phyloP scores from a whole-genome alignment of 2,888 invertebrate species.

The Cancer borealis region DNA sequence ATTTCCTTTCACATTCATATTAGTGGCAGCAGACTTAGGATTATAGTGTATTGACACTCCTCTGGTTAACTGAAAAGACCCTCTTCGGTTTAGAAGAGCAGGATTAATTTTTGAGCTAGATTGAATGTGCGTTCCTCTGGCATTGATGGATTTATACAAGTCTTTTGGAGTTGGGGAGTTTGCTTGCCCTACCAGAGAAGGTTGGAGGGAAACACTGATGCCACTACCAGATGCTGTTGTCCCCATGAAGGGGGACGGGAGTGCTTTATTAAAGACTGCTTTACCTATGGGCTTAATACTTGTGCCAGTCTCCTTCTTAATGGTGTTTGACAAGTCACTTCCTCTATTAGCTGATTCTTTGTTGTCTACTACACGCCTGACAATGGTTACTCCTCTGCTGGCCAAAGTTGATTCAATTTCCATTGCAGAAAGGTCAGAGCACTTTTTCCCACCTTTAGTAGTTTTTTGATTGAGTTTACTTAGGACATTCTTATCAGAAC shows the following conservation, averaged over 20 bases:
- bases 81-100: slow-evolving; percentile 13
- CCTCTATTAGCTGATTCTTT: slow-evolving; percentile 42
- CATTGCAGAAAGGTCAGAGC: slow-evolving; percentile 51
- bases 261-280: not conserved
- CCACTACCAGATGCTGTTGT: slow-evolving; percentile 35
- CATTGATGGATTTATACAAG: slow-evolving; percentile 55
- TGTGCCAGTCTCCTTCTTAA: slow-evolving; percentile 43
- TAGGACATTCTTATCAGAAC: not conserved
- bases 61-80: slow-evolving; percentile 46
- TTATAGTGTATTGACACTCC: slow-evolving; percentile 57
- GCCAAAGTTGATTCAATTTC: slow-evolving; percentile 69
- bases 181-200: not conserved
- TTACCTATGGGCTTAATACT: slow-evolving; percentile 7
- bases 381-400: slow-evolving; percentile 69
- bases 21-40: slow-evolving; percentile 37
- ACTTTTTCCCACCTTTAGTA: slow-evolving; percentile 31
- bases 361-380: slow-evolving; percentile 64
- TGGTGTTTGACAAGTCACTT: not conserved
- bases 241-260: not conserved
- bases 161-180: slow-evolving; percentile 49
- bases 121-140: slow-evolving; percentile 51
- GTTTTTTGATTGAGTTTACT: slow-evolving; percentile 9
- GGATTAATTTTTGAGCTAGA: slow-evolving; percentile 42
- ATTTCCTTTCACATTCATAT: slow-evolving; percentile 9
- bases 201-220: slow-evolving; percentile 41